Conservation (phyloP, 2,888 invertebrate species). For the Tethea ocularis region DNA sequence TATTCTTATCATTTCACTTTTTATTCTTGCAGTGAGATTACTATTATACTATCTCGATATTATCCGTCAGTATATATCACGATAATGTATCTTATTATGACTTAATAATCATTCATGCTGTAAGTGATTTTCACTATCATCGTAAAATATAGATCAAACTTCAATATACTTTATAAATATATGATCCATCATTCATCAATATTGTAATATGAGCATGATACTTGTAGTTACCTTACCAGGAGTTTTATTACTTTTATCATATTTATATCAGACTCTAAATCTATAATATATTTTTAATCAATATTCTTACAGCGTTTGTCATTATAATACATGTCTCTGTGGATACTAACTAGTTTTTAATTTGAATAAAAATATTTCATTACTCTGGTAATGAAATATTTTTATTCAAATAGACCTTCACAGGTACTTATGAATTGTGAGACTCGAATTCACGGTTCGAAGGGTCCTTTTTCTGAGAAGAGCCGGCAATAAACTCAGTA, state of each 20-base stretch:
- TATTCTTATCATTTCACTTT: neutral
- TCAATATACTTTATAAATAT: neutral
- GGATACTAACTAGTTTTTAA: no score
- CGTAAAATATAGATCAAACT: conserved; percentile 7
- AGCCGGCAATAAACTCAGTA: no score
- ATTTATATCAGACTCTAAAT: neutral
- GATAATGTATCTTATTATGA: conserved; percentile 7
- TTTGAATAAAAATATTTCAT: no score
- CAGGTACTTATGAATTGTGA: no score
- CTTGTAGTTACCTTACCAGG: neutral
- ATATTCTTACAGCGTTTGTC: no score
- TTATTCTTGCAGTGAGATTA: neutral
- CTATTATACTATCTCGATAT: neutral
- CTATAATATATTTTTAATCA: neutral
- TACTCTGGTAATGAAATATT: no score
- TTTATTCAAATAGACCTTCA: no score
- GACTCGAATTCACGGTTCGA: no score
- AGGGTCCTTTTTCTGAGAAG: no score
- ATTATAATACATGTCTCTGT: no score
- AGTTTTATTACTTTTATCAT: neutral
- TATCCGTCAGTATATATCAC: neutral
- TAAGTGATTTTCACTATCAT: neutral
- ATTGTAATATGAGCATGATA: neutral
- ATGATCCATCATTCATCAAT: neutral
- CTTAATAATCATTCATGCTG: neutral